A percentile compares a stretch with the other conserved stretches of the same genome.
phyloP scores from a whole-genome alignment of 2,797 vertebrate genomes.

The Helicolenus hilgendorfi region DNA sequence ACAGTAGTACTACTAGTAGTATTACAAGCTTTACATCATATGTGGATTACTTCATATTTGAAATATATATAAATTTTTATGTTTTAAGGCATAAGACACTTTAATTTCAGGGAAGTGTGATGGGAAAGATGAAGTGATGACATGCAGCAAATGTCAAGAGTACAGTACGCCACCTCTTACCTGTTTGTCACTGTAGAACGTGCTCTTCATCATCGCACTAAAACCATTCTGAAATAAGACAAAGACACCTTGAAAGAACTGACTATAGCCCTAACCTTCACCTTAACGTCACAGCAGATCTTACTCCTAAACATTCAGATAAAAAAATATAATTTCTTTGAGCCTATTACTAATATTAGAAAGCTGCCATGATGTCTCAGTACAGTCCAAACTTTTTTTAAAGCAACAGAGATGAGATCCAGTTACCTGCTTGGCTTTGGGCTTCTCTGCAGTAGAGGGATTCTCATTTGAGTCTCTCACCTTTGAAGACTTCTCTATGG shows the following conservation, averaged over 20 bases:
- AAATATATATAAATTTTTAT: background rate
- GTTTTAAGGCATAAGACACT: background rate
- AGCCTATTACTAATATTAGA: background rate
- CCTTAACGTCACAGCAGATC: background rate
- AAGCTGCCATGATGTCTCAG: background rate
- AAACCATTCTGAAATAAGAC: conserved; percentile 59
- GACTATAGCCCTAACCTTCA: background rate
- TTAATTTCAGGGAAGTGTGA: background rate
- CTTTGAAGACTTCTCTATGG: conserved; percentile 68
- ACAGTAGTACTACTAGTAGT: background rate
- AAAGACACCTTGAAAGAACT: background rate
- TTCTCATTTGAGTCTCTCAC: conserved; percentile 56
- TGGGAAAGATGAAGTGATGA: background rate
- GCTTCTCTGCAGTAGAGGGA: conserved; percentile 44
- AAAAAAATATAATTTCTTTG: background rate
- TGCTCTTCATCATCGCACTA: conserved; percentile 65
- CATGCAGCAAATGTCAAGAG: background rate
- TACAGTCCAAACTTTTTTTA: background rate
- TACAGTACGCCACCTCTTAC: background rate
- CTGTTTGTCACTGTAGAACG: conserved; percentile 55
- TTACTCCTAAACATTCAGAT: background rate
- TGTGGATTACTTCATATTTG: background rate
- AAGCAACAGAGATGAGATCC: background rate
- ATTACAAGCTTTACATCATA: background rate
- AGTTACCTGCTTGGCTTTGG: conserved; percentile 73